Evolutionary conservation across 2,113 vertebrate genomes (phyloP), one percentile per base, ranked within the genome.

Genomic region (Cepphus grylle): DNA sequence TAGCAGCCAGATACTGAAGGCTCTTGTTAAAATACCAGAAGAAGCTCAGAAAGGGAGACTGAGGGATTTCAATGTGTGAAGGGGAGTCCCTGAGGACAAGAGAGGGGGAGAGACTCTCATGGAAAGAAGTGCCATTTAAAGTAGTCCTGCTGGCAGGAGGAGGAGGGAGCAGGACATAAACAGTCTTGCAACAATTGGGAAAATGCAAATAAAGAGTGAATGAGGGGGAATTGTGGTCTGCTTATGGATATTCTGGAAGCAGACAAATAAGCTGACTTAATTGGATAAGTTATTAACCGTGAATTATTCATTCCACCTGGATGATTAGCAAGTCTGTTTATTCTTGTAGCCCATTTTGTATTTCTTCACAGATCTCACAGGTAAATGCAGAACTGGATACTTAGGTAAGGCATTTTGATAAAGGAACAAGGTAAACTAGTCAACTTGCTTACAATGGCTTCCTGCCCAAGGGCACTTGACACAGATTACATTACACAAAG

Each of bases 401-500:
- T 96, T 94, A 82, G 70, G 96, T 89, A 97, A 96, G 86, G 40
- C 58, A 90, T 95, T 96, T 78, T 96, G 93, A 97, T 97, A 97
- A 97, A 97, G 90, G 70, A 72, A 93, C 43, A 81, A 93, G 85
- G 96, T 93, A 94, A 95, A 92, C 91, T 85, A 95, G 50, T 18
- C 90, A 90, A 91, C 58, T 90, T 96, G 94, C 93, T 97, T 97
- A 90, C 94, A 92, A 66, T 98, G 97, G 97, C 97, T 97, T 90
- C 80, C 61, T 92, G 97, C 97, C 97, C 97, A 97, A 97, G 97
- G 94, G 93, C 94, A 79, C 81, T 97, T 97, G 81, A 83, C 85
- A 93, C 50, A 95, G 98, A 97, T 97, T 97, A 86, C 34, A 3
- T 96, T 97, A 86, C 93, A 98, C 97, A 98, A 98, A 98, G 98